These are phyloP conservation scores for Pipistrellus pygmaeus DNA, from an alignment of 2,797 vertebrate species.

Conservation along the genomic window DNA sequence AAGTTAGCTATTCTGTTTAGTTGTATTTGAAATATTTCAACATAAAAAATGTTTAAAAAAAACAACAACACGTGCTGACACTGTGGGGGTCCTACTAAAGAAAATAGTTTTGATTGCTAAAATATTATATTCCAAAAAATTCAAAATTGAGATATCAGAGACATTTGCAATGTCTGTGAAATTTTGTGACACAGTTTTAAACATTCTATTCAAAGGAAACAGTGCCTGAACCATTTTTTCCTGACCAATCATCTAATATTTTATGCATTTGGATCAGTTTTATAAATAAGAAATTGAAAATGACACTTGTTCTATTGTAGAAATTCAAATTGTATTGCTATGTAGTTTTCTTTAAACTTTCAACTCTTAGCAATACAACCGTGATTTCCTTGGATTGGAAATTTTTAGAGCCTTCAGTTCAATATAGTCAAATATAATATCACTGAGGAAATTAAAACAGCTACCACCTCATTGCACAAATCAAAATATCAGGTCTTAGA, in stretches of 20 bases:
- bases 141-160: background rate
- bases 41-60: background rate
- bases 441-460: slow-evolving; percentile 8
- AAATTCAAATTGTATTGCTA: background rate
- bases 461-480: background rate
- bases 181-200: background rate
- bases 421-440: slow-evolving; percentile 33
- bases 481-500: background rate
- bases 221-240: background rate
- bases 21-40: background rate
- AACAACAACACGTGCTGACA: background rate
- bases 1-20: background rate
- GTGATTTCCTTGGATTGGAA: background rate
- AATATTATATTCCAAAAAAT: background rate
- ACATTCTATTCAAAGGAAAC: background rate
- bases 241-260: background rate
- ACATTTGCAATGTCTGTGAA: background rate
- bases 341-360: background rate
- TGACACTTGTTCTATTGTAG: background rate
- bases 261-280: background rate
- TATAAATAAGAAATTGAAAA: background rate
- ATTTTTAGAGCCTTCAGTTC: background rate
- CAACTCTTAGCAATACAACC: background rate
- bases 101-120: background rate
- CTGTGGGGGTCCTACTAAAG: background rate